Percentiles rank a stretch among this genome's conserved stretches.
Conservation (phyloP, 1,140 invertebrate genomes). For the Drosophila parabipectinata region DNA sequence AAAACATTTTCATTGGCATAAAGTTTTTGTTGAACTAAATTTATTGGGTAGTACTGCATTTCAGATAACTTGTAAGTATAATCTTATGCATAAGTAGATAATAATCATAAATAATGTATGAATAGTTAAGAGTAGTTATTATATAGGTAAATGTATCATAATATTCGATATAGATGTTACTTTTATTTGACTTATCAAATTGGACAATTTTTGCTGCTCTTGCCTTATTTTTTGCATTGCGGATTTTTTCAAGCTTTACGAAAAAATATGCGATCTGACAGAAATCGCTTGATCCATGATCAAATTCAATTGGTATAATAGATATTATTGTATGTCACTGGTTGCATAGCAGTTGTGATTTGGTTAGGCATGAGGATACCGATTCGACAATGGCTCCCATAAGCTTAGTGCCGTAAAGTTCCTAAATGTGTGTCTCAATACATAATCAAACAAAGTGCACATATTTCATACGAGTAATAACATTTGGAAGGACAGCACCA, state of each 20-base stretch:
- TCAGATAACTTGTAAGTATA: constrained; percentile 72
- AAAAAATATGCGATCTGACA: constrained; percentile 50
- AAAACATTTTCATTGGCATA: constrained; percentile 81
- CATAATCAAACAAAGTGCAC: constrained; percentile 69
- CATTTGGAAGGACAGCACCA: constrained; percentile 37
- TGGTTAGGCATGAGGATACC: constrained; percentile 31
- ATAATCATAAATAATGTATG: constrained; percentile 59
- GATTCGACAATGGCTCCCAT: constrained; percentile 48
- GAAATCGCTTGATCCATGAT: constrained; percentile 66
- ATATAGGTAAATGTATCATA: constrained; percentile 59
- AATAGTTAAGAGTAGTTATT: constrained; percentile 58
- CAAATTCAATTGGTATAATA: constrained; percentile 43
- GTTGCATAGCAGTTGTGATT: constrained; percentile 24
- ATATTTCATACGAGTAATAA: constrained; percentile 70
- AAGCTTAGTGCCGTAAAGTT: constrained; percentile 35
- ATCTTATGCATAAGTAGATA: constrained; percentile 75
- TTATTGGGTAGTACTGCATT: constrained; percentile 84
- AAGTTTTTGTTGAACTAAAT: constrained; percentile 84
- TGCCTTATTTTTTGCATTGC: constrained; percentile 13
- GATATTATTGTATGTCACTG: constrained; percentile 52
- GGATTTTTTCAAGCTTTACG: constrained; percentile 19
- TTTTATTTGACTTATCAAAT: constrained; percentile 43
- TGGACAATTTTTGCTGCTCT: constrained; percentile 57
- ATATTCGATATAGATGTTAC: constrained; percentile 49
- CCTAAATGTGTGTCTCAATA: constrained; percentile 38